Conservation (phyloP, 2,113 vertebrate genomes). For the Carassius carassius region DNA sequence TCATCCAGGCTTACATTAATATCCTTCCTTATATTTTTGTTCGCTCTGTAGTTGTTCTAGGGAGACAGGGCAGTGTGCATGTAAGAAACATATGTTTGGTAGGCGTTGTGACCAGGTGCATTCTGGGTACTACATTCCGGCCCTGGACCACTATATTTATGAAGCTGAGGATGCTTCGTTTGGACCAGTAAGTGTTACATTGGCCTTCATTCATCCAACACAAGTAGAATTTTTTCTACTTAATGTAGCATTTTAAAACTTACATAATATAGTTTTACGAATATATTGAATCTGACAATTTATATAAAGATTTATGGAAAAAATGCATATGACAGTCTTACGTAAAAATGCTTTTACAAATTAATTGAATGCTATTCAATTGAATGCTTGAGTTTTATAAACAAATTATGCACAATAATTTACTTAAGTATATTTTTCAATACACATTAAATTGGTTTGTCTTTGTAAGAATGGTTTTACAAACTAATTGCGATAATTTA, state of each 20-base stretch:
- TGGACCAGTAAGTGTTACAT: slow-evolving; percentile 82
- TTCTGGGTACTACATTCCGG: slow-evolving; percentile 90
- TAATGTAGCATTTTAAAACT: neutral
- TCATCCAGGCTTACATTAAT: neutral
- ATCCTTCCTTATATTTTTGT: neutral
- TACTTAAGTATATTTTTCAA: neutral
- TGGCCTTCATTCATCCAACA: neutral
- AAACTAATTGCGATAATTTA: neutral
- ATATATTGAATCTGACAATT: neutral
- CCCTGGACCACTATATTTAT: slow-evolving; percentile 93
- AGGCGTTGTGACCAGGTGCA: slow-evolving; percentile 87
- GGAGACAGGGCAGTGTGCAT: slow-evolving; percentile 86
- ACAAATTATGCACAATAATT: neutral
- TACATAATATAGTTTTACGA: too few relatives aligned
- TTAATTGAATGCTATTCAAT: too few relatives aligned
- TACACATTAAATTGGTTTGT: neutral
- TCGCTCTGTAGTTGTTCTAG: slow-evolving; percentile 80
- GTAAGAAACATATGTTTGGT: slow-evolving; percentile 88
- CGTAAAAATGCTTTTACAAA: too few relatives aligned
- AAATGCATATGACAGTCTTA: neutral
- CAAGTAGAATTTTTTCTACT: neutral
- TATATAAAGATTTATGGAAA: neutral
- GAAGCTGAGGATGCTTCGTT: slow-evolving; percentile 89
- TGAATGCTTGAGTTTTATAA: too few relatives aligned
- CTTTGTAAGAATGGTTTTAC: neutral